These are phyloP conservation scores for Loripinus fragilis DNA, from an alignment of 2,888 invertebrate genomes.

Conservation along the genomic window DNA sequence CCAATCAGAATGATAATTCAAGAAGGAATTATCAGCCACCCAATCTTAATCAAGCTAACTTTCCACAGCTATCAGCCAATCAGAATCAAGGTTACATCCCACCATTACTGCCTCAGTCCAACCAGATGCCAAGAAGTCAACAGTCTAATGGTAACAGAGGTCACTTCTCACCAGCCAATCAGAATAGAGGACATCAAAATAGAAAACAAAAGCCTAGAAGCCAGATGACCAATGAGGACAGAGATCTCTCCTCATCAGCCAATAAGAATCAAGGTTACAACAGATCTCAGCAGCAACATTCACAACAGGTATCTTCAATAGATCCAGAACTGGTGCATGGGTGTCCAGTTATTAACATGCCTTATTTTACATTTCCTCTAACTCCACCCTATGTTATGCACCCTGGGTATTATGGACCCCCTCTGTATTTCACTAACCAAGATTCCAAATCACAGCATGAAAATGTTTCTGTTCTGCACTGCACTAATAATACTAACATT, in stretches of 20 bases:
- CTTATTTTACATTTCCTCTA: background rate
- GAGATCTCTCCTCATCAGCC: constrained; percentile 28
- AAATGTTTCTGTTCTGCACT: background rate
- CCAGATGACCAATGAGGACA: constrained; percentile 27
- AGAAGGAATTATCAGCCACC: constrained; percentile 6
- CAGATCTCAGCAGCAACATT: constrained; percentile 2
- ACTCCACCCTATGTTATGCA: background rate
- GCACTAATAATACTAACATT: background rate
- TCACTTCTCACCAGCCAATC: constrained; percentile 27
- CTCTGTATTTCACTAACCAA: background rate
- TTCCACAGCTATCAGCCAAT: background rate
- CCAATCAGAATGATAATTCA: constrained; percentile 45
- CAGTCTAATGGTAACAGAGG: constrained; percentile 33
- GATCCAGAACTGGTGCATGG: constrained; percentile 4
- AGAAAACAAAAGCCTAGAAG: constrained; percentile 1
- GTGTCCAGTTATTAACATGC: background rate
- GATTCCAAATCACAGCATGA: background rate
- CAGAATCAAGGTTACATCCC: constrained; percentile 15
- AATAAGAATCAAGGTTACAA: constrained; percentile 29
- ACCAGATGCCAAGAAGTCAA: constrained; percentile 18
- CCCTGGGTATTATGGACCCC: background rate
- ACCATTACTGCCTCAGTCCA: background rate
- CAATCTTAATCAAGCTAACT: background rate
- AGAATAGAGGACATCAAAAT: constrained; percentile 18
- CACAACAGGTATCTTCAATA: background rate